Conservation (phyloP, 2,797 vertebrate species). For the Nothura maculosa region DNA sequence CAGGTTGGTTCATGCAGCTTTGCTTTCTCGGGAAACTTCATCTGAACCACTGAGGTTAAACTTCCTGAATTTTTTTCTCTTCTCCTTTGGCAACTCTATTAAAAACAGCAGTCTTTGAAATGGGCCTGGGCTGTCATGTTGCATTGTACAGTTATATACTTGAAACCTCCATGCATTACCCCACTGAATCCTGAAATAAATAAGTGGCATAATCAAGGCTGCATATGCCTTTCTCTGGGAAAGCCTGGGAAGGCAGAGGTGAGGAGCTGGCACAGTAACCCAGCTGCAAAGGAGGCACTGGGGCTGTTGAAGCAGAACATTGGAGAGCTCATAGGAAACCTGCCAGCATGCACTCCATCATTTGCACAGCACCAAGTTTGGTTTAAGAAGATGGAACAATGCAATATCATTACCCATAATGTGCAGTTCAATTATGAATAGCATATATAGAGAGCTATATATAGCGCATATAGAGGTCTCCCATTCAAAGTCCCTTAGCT, state of each 20-base stretch:
- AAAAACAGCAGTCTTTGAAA: slow-evolving; percentile 63
- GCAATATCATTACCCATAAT: not conserved
- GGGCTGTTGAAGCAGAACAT: fast-evolving
- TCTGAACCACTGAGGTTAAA: not conserved
- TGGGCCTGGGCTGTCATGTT: slow-evolving; percentile 28
- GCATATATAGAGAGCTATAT: not conserved
- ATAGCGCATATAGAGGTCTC: not conserved
- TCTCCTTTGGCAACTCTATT: slow-evolving; percentile 38
- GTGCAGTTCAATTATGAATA: not conserved
- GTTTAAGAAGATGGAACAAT: not conserved
- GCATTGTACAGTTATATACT: not conserved
- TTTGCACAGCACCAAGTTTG: not conserved
- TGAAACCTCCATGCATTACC: not conserved
- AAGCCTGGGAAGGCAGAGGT: not conserved
- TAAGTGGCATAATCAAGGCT: not conserved
- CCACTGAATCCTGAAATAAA: slow-evolving; percentile 24
- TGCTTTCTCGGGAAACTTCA: not conserved
- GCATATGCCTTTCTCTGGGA: not conserved
- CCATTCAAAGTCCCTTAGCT: not conserved
- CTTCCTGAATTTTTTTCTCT: not conserved
- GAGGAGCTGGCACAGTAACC: not conserved
- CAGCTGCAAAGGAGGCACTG: not conserved
- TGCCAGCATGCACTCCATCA: not conserved
- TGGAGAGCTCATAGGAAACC: not conserved
- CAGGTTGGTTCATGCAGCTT: not conserved